These are phyloP conservation scores for Cardiocondyla obscurior DNA, from an alignment of 1,140 invertebrate genomes.

Conservation along the genomic window DNA sequence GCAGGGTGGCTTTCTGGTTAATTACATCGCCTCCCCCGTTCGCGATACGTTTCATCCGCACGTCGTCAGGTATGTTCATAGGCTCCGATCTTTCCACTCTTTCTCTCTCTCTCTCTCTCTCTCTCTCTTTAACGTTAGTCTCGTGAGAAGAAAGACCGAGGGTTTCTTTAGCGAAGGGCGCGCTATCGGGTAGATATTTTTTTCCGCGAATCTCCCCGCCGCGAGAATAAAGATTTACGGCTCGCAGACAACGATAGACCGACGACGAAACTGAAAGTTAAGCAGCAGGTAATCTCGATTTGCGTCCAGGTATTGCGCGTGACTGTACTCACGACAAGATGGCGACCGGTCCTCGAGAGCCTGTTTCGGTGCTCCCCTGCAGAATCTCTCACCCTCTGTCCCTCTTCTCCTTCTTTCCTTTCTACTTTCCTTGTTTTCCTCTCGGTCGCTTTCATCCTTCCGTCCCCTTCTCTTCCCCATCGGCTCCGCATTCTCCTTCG, in stretches of 20 bases:
- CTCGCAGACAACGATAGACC: background rate
- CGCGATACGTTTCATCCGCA: constrained; percentile 1
- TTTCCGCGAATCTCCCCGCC: background rate
- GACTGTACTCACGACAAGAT: constrained; percentile 79
- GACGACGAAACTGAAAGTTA: constrained; percentile 1
- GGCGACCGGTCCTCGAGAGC: constrained; percentile 77
- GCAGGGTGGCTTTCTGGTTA: constrained; percentile 10
- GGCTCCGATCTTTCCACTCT: background rate
- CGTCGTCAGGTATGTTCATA: background rate
- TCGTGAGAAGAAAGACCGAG: background rate
- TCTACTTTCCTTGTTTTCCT: constrained; percentile 54
- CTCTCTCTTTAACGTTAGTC: too few relatives aligned
- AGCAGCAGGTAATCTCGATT: constrained; percentile 58
- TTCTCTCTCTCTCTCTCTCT: too few relatives aligned
- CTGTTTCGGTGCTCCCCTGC: constrained; percentile 75
- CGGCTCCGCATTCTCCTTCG: constrained; percentile 50
- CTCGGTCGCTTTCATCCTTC: constrained; percentile 39
- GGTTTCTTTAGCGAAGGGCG: background rate
- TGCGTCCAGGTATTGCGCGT: constrained; percentile 72
- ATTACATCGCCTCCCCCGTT: constrained; percentile 1
- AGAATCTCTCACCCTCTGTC: constrained; percentile 52
- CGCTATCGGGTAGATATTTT: background rate
- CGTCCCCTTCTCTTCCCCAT: constrained; percentile 33
- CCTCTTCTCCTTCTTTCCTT: constrained; percentile 43
- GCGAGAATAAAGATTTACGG: background rate